Conservation (phyloP, 2,797 vertebrate genomes). For the Urophycis tenuis region DNA sequence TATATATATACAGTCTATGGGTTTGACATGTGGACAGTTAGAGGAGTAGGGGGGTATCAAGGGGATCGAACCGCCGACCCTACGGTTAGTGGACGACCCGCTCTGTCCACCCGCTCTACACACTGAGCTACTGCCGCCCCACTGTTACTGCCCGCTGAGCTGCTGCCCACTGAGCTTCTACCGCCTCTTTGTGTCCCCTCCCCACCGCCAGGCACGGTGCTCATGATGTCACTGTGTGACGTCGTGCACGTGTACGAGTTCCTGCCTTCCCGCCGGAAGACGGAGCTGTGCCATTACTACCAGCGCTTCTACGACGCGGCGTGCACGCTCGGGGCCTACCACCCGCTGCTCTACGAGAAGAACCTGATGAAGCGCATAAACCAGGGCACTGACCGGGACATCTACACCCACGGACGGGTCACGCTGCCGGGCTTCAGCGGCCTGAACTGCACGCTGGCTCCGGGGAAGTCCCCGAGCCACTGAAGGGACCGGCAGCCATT, state of each 20-base stretch:
- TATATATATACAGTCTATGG: no score
- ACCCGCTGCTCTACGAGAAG: slow-evolving; percentile 78
- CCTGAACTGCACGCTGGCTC: slow-evolving; percentile 59
- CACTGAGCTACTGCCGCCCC: no score
- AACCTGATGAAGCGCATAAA: slow-evolving; percentile 79
- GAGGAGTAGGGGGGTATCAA: no score
- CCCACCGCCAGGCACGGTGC: slow-evolving; percentile 69
- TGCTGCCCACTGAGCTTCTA: no score
- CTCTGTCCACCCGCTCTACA: no score
- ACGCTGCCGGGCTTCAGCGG: slow-evolving; percentile 66
- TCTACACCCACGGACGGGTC: slow-evolving; percentile 66
- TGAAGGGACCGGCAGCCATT: slow-evolving; percentile 12
- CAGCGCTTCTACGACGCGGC: slow-evolving; percentile 72
- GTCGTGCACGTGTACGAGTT: slow-evolving; percentile 77
- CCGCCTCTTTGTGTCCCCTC: background rate
- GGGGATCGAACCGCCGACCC: no score
- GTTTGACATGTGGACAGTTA: no score
- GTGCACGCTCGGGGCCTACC: slow-evolving; percentile 77
- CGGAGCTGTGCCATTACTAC: slow-evolving; percentile 76
- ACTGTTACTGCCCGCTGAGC: no score
- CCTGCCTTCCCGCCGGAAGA: slow-evolving; percentile 72
- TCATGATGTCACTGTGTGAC: slow-evolving; percentile 79
- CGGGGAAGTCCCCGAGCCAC: background rate
- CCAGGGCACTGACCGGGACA: slow-evolving; percentile 63
- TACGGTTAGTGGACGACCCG: no score